These are phyloP conservation scores for Rhagonycha lutea DNA, from an alignment of 2,888 invertebrate genomes.

Conservation along the genomic window DNA sequence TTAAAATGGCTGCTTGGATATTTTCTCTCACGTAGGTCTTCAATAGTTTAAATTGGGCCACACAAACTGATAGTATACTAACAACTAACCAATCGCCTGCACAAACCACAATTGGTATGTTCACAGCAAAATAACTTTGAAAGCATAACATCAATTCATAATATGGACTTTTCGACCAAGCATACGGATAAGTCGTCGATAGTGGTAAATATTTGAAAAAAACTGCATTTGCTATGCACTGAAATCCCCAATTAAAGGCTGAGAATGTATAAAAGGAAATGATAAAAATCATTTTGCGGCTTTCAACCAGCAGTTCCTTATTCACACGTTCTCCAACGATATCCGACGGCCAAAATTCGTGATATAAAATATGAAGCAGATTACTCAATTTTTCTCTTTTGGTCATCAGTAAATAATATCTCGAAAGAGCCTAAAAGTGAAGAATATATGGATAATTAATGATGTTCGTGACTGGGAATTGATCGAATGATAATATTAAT, in stretches of 20 bases:
- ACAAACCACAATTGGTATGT: background rate
- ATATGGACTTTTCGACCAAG: background rate
- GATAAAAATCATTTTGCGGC: background rate
- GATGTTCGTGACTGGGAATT: no score
- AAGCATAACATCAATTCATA: background rate
- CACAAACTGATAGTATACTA: background rate
- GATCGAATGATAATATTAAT: no score
- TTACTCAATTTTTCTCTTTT: background rate
- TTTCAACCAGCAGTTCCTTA: background rate
- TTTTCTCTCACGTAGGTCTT: background rate
- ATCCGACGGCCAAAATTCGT: slow-evolving; percentile 2
- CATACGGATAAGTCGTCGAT: background rate
- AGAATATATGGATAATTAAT: no score
- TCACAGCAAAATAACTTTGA: background rate
- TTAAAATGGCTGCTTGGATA: background rate
- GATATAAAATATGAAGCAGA: background rate
- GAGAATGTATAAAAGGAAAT: background rate
- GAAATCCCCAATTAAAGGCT: background rate
- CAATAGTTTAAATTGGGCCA: background rate
- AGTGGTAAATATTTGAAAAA: background rate
- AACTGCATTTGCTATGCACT: background rate
- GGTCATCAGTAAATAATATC: background rate
- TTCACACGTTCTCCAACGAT: background rate
- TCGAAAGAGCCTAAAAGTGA: background rate
- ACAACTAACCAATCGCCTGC: background rate